These are phyloP conservation scores for Casuarius casuarius DNA, from an alignment of 2,113 vertebrate genomes.

Conservation along the genomic window DNA sequence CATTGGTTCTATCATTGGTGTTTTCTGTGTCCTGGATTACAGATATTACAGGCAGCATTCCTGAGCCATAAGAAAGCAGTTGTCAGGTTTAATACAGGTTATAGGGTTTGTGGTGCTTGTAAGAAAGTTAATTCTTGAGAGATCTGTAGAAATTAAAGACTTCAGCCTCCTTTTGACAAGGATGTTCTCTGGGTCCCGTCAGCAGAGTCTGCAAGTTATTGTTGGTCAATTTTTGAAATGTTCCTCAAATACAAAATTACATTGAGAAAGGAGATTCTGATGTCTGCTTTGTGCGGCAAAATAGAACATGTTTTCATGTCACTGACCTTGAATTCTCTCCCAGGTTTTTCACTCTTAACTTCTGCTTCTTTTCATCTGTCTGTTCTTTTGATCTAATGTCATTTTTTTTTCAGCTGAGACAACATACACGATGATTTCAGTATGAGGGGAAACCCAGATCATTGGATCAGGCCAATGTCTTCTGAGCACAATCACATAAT, in stretches of 20 bases:
- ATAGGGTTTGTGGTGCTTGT: not conserved
- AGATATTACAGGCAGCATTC: not conserved
- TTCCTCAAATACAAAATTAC: not conserved
- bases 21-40: not conserved
- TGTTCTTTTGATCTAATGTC: not conserved
- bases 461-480: not conserved
- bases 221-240: not conserved
- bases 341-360: not conserved
- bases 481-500: not conserved
- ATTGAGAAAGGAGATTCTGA: not conserved
- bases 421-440: not conserved
- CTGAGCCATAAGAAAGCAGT: not conserved
- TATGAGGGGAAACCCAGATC: not conserved
- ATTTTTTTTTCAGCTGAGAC: constrained; percentile 40
- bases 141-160: not conserved
- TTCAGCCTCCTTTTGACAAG: not conserved
- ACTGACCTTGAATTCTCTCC: not conserved
- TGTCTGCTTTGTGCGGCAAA: not conserved
- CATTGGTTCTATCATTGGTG: not conserved
- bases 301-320: not conserved
- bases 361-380: constrained; percentile 1
- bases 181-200: not conserved
- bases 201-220: not conserved
- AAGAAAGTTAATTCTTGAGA: not conserved
- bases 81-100: not conserved